Conservation (phyloP, 2,113 vertebrate species). For the Orientallactaga bullata region DNA sequence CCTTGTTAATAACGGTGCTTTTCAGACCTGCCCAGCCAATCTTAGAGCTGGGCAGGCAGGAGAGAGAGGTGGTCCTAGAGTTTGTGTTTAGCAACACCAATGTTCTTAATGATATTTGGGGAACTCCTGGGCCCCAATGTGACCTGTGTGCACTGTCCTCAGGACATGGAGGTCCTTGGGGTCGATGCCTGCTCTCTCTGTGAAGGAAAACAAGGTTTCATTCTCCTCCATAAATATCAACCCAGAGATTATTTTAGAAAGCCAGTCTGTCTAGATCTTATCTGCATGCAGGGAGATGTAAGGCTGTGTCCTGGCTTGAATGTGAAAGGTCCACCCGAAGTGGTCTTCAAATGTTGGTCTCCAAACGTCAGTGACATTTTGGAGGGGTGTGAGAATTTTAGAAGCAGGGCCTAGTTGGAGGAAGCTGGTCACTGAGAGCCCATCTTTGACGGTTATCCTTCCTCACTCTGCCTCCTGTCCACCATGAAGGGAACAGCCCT, state of each 20-base stretch:
- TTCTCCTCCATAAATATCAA: not conserved
- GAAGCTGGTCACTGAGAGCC: not conserved
- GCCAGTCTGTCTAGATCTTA: not conserved
- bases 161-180: not conserved
- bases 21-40: not conserved
- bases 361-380: not conserved
- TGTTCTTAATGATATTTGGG: not conserved
- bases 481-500: not conserved
- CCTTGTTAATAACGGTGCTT: not conserved
- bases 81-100: not conserved
- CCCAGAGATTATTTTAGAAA: not conserved
- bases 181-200: not conserved
- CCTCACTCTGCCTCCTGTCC: not conserved
- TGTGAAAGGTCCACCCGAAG: not conserved
- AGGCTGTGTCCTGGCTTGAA: not conserved
- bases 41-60: not conserved
- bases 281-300: not conserved
- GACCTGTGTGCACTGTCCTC: not conserved
- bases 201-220: constrained; percentile 5
- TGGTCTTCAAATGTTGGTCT: not conserved
- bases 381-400: not conserved
- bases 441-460: not conserved
- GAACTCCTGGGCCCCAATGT: not conserved
- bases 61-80: not conserved
- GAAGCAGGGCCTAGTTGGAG: not conserved